Base-by-base conservation (phyloP, 1,140 invertebrate species). In the Ylistrum balloti region DNA sequence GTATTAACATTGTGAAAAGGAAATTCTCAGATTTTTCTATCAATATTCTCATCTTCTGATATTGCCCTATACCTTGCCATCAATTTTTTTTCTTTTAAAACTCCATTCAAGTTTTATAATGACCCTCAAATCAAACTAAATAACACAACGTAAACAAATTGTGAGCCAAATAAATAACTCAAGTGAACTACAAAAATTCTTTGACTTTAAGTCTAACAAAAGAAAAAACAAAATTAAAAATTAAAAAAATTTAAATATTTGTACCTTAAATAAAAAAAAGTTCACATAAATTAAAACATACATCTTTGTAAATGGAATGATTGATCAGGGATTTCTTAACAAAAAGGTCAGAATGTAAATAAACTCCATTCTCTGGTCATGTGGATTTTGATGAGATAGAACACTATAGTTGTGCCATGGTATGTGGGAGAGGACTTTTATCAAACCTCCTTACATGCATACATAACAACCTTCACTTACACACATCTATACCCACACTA, bases 241-340 rank as follows among this genome's bases (percentile, higher is more conserved):
- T 28, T 28, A 0, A n/a, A 74, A 74, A 74, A 74, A 74, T 74
- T 74, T 28, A 74, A 74, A 74, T 74, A 74, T 74, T 74, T 74
- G 56, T 28, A 74, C 56, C 28, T 22, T 74, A 74, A 74, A 74
- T 74, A 74, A 74, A 74, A 74, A 74, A n/a, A 7, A 5, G n/a
- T 74, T n/a, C 56, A 74, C 56, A 74, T 74, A 74, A 74, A n/a
- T 74, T 74, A 74, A 74, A 74, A 74, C n/a, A 74, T 74, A 74
- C 56, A 74, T 28, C 56, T 28, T 74, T 74, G 56, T 74, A 74
- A 74, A 74, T 74, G 56, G 56, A 74, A 74, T 74, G 56, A 74
- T 74, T 74, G 56, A 74, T 74, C 56, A 28, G n/a, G 56, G 56
- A 74, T 74, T 74, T 74, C 56, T 74, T 28, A n/a, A 28, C 9